These are phyloP conservation scores for Staurois parvus DNA, from an alignment of 2,797 vertebrate species.

Conservation along the genomic window DNA sequence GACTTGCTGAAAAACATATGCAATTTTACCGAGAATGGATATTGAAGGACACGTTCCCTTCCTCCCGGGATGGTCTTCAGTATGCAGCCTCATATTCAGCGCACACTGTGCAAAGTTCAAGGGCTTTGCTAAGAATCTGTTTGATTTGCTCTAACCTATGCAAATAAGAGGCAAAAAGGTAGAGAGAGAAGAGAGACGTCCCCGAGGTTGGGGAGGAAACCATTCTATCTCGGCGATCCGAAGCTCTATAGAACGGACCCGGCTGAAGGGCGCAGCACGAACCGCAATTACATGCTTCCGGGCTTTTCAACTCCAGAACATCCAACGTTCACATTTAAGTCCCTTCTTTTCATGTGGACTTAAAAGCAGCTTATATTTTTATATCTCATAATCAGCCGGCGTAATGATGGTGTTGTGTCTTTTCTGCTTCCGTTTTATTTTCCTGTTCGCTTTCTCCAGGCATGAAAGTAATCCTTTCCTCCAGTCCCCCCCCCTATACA, in stretches of 20 bases:
- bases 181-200: not conserved
- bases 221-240: not conserved
- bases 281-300: not conserved
- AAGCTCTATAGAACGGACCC: not conserved
- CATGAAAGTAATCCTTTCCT: too few relatives aligned
- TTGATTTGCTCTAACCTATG: slow-evolving; percentile 45
- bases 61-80: not conserved
- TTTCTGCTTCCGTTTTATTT: not conserved
- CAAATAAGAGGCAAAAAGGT: not conserved
- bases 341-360: slow-evolving; percentile 8
- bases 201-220: not conserved
- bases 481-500: too few relatives aligned
- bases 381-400: slow-evolving; percentile 33
- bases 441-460: too few relatives aligned
- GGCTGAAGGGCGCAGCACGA: not conserved
- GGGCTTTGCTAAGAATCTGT: slow-evolving; percentile 13
- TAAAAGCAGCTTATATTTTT: slow-evolving; percentile 14
- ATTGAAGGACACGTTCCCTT: slow-evolving; percentile 7
- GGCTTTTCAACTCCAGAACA: slow-evolving; percentile 7
- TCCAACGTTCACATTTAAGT: slow-evolving; percentile 22
- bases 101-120: slow-evolving; percentile 34
- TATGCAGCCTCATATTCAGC: slow-evolving; percentile 38
- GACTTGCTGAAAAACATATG: not conserved
- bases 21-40: slow-evolving; percentile 31
- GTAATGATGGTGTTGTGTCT: slow-evolving; percentile 10